Evolutionary conservation across 2,797 vertebrate species (phyloP).

Genomic region (Oreochromis mossambicus): DNA sequence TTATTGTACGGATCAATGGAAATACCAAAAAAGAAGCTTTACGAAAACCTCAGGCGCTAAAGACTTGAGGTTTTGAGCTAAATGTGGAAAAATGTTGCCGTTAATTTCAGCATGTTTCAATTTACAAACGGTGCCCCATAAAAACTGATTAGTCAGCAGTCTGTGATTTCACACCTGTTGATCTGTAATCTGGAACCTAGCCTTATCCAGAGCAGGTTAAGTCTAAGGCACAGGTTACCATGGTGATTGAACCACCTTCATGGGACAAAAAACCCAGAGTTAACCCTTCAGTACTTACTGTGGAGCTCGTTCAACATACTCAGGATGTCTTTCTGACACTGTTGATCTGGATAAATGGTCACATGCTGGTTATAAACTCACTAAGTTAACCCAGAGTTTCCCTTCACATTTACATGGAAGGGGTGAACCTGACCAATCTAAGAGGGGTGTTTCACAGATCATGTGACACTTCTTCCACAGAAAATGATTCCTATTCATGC

Average conservation of each 20-base stretch:
- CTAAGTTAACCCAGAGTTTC: neutral
- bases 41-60: accelerated
- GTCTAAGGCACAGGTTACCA: neutral
- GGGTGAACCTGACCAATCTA: neutral
- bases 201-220: neutral
- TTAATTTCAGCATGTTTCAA: neutral
- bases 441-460: neutral
- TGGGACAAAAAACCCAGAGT: neutral
- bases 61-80: neutral
- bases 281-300: neutral
- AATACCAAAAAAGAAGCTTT: neutral
- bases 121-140: neutral
- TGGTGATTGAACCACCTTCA: neutral
- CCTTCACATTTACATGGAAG: neutral
- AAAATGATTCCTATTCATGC: neutral
- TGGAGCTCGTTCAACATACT: neutral
- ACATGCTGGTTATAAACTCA: neutral
- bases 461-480: neutral
- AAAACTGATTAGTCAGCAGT: neutral
- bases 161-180: neutral
- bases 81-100: neutral
- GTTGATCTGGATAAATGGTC: neutral
- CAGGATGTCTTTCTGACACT: neutral
- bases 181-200: neutral
- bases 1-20: too few relatives aligned